phyloP scores from a whole-genome alignment of 1,140 invertebrate species.

The Nasonia longicornis region DNA sequence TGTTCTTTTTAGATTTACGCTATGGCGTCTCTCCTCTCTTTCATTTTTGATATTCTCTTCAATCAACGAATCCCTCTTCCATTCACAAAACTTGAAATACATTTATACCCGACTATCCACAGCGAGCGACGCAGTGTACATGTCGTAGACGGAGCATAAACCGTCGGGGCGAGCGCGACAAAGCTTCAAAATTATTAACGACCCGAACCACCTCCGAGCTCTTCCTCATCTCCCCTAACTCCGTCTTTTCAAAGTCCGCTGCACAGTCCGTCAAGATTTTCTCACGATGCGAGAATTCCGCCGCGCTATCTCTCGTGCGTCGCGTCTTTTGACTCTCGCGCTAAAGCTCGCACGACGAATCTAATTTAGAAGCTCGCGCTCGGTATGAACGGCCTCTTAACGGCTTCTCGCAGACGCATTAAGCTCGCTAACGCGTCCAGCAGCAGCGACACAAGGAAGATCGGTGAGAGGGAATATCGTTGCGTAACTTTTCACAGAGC shows the following conservation, averaged over 20 bases:
- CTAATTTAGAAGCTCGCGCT: slow-evolving; percentile 22
- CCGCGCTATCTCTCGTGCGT: neutral
- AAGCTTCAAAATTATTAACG: neutral
- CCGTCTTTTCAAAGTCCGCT: neutral
- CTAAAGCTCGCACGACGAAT: neutral
- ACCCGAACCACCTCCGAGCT: neutral
- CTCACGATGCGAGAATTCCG: neutral
- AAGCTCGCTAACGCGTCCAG: neutral
- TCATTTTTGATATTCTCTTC: no score
- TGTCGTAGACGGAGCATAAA: neutral
- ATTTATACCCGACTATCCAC: no score
- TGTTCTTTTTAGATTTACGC: neutral
- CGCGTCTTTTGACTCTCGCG: neutral
- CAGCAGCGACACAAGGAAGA: neutral
- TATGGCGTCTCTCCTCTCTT: no score
- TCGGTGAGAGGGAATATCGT: neutral
- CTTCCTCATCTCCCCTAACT: neutral
- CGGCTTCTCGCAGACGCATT: slow-evolving; percentile 25
- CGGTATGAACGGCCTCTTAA: slow-evolving; percentile 9
- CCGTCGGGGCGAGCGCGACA: neutral
- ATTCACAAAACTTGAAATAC: no score
- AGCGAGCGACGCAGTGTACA: no score
- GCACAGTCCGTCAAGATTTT: neutral
- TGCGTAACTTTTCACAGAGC: neutral
- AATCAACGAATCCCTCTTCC: no score